These are phyloP conservation scores for Eurois occulta DNA, from an alignment of 2,888 invertebrate genomes.

Conservation along the genomic window DNA sequence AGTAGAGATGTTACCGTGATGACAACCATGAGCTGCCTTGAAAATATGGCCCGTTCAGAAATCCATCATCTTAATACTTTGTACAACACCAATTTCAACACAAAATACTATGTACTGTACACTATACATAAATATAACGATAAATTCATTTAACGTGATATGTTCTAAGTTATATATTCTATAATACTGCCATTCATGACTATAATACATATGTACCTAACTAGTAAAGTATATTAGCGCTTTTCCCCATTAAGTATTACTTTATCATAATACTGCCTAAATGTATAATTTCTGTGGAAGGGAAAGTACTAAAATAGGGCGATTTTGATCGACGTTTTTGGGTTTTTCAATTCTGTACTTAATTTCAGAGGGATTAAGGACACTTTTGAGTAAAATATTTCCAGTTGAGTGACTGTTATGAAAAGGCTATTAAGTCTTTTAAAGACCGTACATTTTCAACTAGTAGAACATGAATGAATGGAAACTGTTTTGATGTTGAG, in stretches of 20 bases:
- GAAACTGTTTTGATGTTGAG: constrained; percentile 9
- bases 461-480: background rate
- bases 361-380: background rate
- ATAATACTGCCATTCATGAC: constrained; percentile 69
- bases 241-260: constrained; percentile 85
- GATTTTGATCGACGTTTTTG: constrained; percentile 35
- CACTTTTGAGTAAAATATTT: constrained; percentile 21
- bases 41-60: background rate
- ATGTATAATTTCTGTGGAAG: constrained; percentile 54
- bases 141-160: constrained; percentile 72
- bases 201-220: constrained; percentile 64
- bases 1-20: background rate
- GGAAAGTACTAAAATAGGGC: constrained; percentile 50
- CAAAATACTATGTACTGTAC: constrained; percentile 52
- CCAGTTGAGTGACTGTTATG: background rate
- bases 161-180: constrained; percentile 74
- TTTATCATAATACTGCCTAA: constrained; percentile 62
- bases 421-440: constrained; percentile 11
- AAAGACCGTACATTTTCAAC: background rate
- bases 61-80: constrained; percentile 5
- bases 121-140: constrained; percentile 45
- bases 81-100: constrained; percentile 18
- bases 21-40: background rate
- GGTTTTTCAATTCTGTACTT: constrained; percentile 10
- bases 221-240: constrained; percentile 87